Evolutionary conservation across 2,888 invertebrate species (phyloP).

Genomic region (Thereva nobilitata): DNA sequence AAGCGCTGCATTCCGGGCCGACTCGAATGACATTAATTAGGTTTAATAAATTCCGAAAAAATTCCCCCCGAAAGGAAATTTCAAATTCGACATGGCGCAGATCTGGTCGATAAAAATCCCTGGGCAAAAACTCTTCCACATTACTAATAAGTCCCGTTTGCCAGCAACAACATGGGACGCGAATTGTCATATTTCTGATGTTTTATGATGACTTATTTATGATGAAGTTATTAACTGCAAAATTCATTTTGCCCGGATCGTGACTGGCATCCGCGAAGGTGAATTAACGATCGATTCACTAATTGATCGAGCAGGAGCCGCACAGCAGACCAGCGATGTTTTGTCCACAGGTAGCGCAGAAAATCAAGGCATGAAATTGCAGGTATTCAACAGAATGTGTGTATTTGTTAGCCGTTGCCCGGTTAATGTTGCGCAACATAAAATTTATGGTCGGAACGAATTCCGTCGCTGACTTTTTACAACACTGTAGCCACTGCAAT

Average conservation of each 20-base stretch:
- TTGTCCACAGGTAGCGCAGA: slow-evolving; percentile 11
- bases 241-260: slow-evolving; percentile 45
- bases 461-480: slow-evolving; percentile 26
- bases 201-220: slow-evolving; percentile 42
- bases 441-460: slow-evolving; percentile 32
- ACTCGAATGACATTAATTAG: too few relatives aligned
- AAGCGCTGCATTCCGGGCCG: too few relatives aligned
- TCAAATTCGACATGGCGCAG: too few relatives aligned
- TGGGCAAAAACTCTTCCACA: too few relatives aligned
- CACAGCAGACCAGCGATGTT: neutral
- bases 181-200: slow-evolving; percentile 36
- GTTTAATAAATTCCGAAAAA: too few relatives aligned
- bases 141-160: slow-evolving; percentile 7
- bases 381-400: slow-evolving; percentile 4
- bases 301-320: slow-evolving; percentile 50
- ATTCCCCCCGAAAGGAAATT: too few relatives aligned
- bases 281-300: slow-evolving; percentile 52
- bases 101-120: too few relatives aligned
- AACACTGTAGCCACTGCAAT: neutral
- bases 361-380: slow-evolving; percentile 18
- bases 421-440: slow-evolving; percentile 31
- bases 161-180: slow-evolving; percentile 8
- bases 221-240: slow-evolving; percentile 42
- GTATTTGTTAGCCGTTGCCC: slow-evolving; percentile 3
- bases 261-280: slow-evolving; percentile 55